Base-by-base conservation (phyloP, 2,113 vertebrate species). In the Limanda limanda region DNA sequence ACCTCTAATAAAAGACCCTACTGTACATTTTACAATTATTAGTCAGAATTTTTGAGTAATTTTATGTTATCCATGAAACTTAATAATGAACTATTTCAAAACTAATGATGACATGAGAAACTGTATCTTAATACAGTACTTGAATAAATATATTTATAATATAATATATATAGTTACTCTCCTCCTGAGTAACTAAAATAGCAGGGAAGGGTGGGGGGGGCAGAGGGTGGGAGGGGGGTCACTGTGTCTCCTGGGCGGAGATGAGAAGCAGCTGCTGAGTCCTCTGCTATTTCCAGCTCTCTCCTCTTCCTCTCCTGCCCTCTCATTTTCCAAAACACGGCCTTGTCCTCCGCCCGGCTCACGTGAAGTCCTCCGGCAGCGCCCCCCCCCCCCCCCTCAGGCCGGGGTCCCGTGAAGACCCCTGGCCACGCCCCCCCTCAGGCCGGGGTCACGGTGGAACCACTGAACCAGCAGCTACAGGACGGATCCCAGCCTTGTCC, bases 241-340 rank as follows among this genome's bases (percentile, higher is more conserved):
- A 62, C 81, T 76, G 66, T 54, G 74, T 61, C 63, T 82, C 60
- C 78, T 79, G 87, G 82, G 83, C 23, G 85, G 78, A 54, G 76
- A 88, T 40, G 64, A 89, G 74, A 68, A 86, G 88, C 92, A 93
- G 90, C 89, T 92, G 90, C 74, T 62, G 82, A 88, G 73, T 74
- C 63, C 78, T 84, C 79, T 86, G 79, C 89, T 93, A 93, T 93
- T 93, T 93, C 76, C 86, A 90, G 90, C 89, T 75, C 80, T 72
- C 84, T 82, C 77, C 67, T 89, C 85, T 86, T 89, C 81, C 84
- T 89, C 51, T 81, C 76, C 79, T 80, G 88, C 83, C 88, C 90
- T 92, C 86, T 94, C 87, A 93, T 94, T 94, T 93, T 92, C 92
- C 89, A 86, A 92, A 95, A 92, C 92, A 92, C 83, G 84, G 84